Percentiles rank a stretch among this genome's conserved stretches.
Evolutionary conservation across 2,888 invertebrate species (phyloP).

Genomic region (Drosophila multiciliata): DNA sequence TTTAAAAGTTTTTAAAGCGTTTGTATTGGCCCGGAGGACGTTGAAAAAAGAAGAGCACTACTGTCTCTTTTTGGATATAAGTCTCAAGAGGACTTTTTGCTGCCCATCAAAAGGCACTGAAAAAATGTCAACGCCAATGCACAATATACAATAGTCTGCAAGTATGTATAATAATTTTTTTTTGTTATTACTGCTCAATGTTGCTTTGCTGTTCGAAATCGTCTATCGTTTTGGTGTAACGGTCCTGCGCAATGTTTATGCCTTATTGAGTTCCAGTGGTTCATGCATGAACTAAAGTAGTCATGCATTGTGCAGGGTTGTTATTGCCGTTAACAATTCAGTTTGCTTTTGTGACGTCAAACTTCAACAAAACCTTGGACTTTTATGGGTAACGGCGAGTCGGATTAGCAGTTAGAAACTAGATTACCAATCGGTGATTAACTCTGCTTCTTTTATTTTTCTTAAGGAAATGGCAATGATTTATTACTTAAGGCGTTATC

Average conservation of each 20-base stretch:
- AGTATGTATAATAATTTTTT: constrained; percentile 8
- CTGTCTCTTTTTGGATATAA: background rate
- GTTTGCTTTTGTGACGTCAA: background rate
- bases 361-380: background rate
- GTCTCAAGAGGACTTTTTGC: background rate
- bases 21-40: constrained; percentile 26
- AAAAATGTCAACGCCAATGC: background rate
- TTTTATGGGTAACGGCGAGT: background rate
- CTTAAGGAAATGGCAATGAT: background rate
- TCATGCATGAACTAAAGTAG: background rate
- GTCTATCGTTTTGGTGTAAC: constrained; percentile 1
- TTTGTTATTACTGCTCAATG: constrained; percentile 11
- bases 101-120: background rate
- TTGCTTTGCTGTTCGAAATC: constrained; percentile 4
- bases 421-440: background rate
- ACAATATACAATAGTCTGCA: constrained; percentile 2
- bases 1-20: constrained; percentile 20
- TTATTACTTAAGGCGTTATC: constrained; percentile 1
- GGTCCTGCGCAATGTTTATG: constrained; percentile 11
- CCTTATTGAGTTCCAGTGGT: background rate
- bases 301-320: background rate
- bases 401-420: background rate
- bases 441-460: background rate
- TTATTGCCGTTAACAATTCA: background rate
- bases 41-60: constrained; percentile 15